phyloP scores from a whole-genome alignment of 1,140 invertebrate genomes.

The Parapsyche elsis region DNA sequence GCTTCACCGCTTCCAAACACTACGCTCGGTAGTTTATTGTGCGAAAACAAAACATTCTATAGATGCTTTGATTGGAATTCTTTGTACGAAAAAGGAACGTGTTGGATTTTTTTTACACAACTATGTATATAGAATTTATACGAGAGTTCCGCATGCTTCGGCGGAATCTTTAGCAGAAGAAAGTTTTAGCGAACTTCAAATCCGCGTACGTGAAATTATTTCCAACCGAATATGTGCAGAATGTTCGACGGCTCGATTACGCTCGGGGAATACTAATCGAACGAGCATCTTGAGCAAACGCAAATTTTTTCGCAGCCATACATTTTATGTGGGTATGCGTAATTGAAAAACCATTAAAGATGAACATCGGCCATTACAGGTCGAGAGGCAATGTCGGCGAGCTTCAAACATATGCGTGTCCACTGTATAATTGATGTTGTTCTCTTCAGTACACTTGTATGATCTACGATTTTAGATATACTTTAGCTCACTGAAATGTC shows the following conservation, averaged over 20 bases:
- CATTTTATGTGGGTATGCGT: not conserved
- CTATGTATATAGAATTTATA: too few relatives aligned
- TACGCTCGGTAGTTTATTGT: too few relatives aligned
- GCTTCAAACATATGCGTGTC: not conserved
- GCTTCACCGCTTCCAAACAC: not conserved
- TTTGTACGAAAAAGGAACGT: not conserved
- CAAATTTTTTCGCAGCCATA: not conserved
- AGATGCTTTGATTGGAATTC: not conserved
- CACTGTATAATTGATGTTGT: not conserved
- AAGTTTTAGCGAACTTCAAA: conserved; percentile 17
- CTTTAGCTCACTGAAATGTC: not conserved
- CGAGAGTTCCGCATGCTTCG: conserved; percentile 5
- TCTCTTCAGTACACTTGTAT: not conserved
- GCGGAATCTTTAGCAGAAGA: conserved; percentile 19
- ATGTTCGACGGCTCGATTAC: not conserved
- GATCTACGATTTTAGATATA: not conserved
- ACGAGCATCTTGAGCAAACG: not conserved
- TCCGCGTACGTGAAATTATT: conserved; percentile 26
- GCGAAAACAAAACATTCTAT: not conserved
- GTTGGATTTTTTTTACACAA: not conserved
- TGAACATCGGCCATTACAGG: not conserved
- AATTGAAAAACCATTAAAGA: conserved; percentile 4
- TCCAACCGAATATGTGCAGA: conserved; percentile 1
- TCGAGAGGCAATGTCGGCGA: not conserved
- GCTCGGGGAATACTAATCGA: not conserved